Evolutionary conservation across 2,797 vertebrate species (phyloP).

Genomic region (Uromys caudimaculatus): DNA sequence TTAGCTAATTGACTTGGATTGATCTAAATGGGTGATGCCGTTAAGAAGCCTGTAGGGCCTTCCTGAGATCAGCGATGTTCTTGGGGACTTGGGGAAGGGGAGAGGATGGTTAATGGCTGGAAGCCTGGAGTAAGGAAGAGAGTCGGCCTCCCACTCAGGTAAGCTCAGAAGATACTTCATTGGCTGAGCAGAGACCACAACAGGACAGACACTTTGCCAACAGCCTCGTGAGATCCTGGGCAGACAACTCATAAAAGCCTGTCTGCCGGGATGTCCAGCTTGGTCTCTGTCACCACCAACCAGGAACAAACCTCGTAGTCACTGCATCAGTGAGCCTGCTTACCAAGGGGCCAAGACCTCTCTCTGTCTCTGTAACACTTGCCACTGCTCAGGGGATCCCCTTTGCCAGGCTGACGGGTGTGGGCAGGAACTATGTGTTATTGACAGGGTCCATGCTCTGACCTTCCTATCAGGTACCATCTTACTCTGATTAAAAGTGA

Average conservation of each 20-base stretch:
- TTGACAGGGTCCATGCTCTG: background rate
- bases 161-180: background rate
- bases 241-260: background rate
- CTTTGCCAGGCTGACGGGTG: background rate
- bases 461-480: background rate
- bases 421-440: background rate
- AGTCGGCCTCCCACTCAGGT: background rate
- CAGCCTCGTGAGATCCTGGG: background rate
- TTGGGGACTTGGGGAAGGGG: background rate
- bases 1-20: background rate
- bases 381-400: background rate
- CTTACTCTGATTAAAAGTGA: background rate
- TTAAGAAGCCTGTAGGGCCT: background rate
- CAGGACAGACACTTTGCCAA: too few relatives aligned
- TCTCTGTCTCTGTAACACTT: background rate
- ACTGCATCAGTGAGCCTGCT: background rate
- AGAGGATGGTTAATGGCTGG: background rate
- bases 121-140: background rate
- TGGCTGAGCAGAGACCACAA: background rate
- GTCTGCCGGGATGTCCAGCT: background rate
- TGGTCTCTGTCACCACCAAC: background rate
- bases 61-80: background rate
- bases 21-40: background rate
- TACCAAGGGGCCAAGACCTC: background rate
- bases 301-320: background rate